Evolutionary conservation across 2,888 invertebrate species (phyloP), one percentile per base, ranked within the genome.

Genomic region (Pandemis corylana): DNA sequence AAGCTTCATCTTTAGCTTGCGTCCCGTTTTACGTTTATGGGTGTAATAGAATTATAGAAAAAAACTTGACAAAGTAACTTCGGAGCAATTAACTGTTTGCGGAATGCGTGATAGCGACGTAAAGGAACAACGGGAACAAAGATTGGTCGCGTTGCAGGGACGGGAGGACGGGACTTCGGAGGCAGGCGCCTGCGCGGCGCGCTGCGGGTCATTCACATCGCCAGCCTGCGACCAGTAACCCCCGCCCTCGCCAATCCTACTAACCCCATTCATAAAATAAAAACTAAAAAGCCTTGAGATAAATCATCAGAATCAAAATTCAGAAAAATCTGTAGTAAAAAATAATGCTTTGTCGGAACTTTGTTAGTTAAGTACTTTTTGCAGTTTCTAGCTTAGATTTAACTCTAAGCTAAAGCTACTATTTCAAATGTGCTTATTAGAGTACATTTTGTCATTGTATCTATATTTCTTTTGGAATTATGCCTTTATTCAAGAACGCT

Each of bases 1-100:
- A 20, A 96, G 95, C 87, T 95, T 95, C 96, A 96, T 96, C 80
- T 84, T 91, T 3, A 63, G 41, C 10, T 15, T n/a, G 41, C 10
- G 9, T n/a, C 7, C 41, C 15, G 12, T n/a, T 46, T n/a, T 2
- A 4, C 20, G 7, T 20, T 10, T 15, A 56, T 7, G 1, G 7
- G 13, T 20, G 7, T 20, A 56, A 56, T 56, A 9, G 20, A 20
- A 56, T 20, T 7, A 56, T 20, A 20, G 56, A 15, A 59, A 59
- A 59, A 4, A 59, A 59, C 59, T 28, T 59, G 10, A 1, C 28
- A 12, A 12, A 59, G 53, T 36, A 59, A 28, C 7, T 59, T 28
- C 28, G 28, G 28, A 56, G 59, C 59, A 59, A 59, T 0, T 56
- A 15, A 5, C 0, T 59, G 9, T 28, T 59, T 28, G 59, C 59